Evolutionary conservation across 2,797 vertebrate species (phyloP), one percentile per base, ranked within the genome.

Genomic region (Rousettus madagascariensis): DNA sequence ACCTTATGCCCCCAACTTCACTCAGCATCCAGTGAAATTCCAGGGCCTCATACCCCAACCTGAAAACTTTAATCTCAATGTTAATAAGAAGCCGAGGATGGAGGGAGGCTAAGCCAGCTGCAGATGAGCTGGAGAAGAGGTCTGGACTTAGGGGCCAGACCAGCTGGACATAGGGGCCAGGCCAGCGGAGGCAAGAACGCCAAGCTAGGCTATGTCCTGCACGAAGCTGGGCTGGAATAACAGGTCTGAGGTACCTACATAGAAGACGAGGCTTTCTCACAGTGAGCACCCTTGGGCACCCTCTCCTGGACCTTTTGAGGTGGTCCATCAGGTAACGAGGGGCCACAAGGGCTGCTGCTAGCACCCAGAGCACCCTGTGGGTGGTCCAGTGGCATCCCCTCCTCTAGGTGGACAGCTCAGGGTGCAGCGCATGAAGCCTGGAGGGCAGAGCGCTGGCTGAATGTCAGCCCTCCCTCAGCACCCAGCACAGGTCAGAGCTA

Each of bases 381-480:
- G 41, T 30, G 13, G 46, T 59, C 79, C 8, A 2, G 26, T 1
- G 26, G 65, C 13, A 49, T 2, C 28, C 41, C n/a, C 22, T 69
- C 41, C 59, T 53, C n/a, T 41, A n/a, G 53, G 72, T 7, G 28
- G 33, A 69, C 33, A 79, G 22, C 17, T 38, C 68, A 33, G 33
- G 63, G n/a, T 2, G 0, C 28, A 33, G 6, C 30, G 36, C 41
- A n/a, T 0, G 4, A 9, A 57, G 57, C n/a, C 46, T 15, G 13
- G 61, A 41, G 2, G 36, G 46, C 51, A 30, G 6, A 33, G 51
- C 3, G 1, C 30, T 4, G 46, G 69, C 36, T 72, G 49, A 38
- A 26, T 51, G 41, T 65, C 24, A 59, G 84, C 66, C 22, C 46
- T n/a, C 20, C 9, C 20, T 36, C 51, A 20, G n/a, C 30, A 51